phyloP scores from a whole-genome alignment of 2,797 vertebrate species.

The Garrulus glandarius region DNA sequence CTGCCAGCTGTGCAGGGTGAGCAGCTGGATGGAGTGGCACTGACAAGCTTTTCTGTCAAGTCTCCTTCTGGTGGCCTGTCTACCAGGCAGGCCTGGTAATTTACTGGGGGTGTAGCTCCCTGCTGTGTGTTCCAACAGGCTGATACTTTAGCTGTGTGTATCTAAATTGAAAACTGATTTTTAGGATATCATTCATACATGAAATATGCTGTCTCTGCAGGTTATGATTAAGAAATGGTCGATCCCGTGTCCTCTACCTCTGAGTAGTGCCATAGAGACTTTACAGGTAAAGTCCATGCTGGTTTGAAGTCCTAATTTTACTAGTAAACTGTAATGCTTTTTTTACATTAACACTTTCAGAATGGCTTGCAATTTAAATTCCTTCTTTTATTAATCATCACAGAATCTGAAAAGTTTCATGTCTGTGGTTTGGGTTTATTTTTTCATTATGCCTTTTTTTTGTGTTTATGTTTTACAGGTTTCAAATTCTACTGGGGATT shows the following conservation, averaged over 20 bases:
- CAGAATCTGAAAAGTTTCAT: neutral
- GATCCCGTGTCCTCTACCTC: constrained; percentile 88
- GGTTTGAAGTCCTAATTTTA: constrained; percentile 23
- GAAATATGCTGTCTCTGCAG: constrained; percentile 72
- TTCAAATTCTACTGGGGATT: constrained; percentile 85
- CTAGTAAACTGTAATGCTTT: neutral
- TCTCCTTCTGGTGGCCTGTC: neutral
- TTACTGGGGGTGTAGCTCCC: neutral
- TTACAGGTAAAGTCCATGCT: constrained; percentile 68
- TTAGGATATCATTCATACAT: neutral
- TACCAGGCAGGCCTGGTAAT: neutral
- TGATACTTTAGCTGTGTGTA: neutral
- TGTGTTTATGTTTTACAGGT: constrained; percentile 73
- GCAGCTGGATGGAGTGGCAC: constrained; percentile 11
- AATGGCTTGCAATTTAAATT: constrained; percentile 26
- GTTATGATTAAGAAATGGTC: constrained; percentile 91
- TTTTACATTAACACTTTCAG: neutral
- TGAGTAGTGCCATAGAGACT: constrained; percentile 64
- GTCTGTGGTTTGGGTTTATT: constrained; percentile 47
- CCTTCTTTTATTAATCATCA: constrained; percentile 16
- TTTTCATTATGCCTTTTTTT: neutral
- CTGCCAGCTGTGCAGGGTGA: constrained; percentile 31
- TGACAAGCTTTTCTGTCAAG: neutral
- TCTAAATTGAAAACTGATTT: neutral
- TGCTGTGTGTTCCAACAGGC: neutral